Evolutionary conservation across 2,888 invertebrate species (phyloP).

Genomic region (Dynastes grantii): DNA sequence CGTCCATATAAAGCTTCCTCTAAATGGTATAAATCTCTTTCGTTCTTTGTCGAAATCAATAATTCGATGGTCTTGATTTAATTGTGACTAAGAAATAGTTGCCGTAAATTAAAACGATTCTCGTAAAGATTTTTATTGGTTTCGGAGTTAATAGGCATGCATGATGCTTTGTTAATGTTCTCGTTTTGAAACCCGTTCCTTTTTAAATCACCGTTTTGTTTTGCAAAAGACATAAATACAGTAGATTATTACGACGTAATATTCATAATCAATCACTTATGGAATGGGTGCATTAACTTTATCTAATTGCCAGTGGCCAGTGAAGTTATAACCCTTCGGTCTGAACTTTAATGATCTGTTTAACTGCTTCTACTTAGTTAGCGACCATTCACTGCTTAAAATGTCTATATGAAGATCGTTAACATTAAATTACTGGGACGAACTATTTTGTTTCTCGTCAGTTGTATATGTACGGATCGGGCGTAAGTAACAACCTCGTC

Average conservation of each 20-base stretch:
- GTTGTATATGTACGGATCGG: constrained; percentile 31
- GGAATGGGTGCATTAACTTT: constrained; percentile 59
- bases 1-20: not conserved
- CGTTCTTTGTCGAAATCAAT: constrained; percentile 25
- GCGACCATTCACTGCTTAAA: constrained; percentile 62
- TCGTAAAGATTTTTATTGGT: constrained; percentile 29
- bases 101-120: constrained; percentile 33
- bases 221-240: constrained; percentile 44
- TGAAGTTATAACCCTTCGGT: constrained; percentile 62
- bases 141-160: constrained; percentile 22
- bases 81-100: constrained; percentile 17
- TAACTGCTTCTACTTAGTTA: constrained; percentile 65
- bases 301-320: constrained; percentile 63
- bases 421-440: constrained; percentile 62
- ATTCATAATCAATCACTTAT: constrained; percentile 50
- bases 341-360: constrained; percentile 64
- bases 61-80: constrained; percentile 8
- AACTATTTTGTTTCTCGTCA: constrained; percentile 61
- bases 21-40: not conserved
- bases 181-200: constrained; percentile 13
- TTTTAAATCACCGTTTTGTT: constrained; percentile 19
- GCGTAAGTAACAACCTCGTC: constrained; percentile 54
- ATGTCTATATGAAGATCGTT: constrained; percentile 63
- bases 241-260: constrained; percentile 48
- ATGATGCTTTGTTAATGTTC: constrained; percentile 24